Evolutionary conservation across 2,113 vertebrate genomes (phyloP).

Genomic region (Antechinus flavipes): DNA sequence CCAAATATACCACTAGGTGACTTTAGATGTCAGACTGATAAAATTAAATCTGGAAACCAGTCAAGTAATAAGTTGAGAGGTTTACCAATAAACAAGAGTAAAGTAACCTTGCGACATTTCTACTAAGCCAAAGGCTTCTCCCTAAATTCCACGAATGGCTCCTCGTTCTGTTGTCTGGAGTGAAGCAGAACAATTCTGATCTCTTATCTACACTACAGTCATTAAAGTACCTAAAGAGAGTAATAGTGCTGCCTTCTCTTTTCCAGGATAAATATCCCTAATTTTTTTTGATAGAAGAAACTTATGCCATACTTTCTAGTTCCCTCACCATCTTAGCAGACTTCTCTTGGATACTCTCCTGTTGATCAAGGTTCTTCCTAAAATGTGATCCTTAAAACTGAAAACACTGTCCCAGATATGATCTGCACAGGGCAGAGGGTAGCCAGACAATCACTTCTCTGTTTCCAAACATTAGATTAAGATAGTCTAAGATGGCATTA

Average conservation of each 20-base stretch:
- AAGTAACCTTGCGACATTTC: not conserved
- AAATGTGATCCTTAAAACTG: not conserved
- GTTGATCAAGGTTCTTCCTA: not conserved
- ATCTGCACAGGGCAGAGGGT: not conserved
- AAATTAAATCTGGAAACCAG: not conserved
- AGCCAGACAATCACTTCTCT: not conserved
- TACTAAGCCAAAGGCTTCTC: not conserved
- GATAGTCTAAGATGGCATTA: not conserved
- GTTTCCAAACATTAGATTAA: not conserved
- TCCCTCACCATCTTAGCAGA: not conserved
- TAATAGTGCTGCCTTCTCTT: not conserved
- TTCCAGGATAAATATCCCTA: not conserved
- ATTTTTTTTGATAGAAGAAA: not conserved
- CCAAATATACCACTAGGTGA: not conserved
- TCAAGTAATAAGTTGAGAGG: not conserved
- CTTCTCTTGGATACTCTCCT: not conserved
- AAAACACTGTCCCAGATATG: not conserved
- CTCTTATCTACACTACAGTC: not conserved
- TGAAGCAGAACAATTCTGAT: not conserved
- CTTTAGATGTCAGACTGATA: not conserved
- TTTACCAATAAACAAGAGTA: not conserved
- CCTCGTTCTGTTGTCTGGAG: not conserved
- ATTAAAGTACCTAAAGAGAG: not conserved
- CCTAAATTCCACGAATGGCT: not conserved
- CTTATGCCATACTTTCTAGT: not conserved